A percentile compares a stretch with the other conserved stretches of the same genome.
phyloP scores from a whole-genome alignment of 2,113 vertebrate species.

The Deroptyus accipitrinus region DNA sequence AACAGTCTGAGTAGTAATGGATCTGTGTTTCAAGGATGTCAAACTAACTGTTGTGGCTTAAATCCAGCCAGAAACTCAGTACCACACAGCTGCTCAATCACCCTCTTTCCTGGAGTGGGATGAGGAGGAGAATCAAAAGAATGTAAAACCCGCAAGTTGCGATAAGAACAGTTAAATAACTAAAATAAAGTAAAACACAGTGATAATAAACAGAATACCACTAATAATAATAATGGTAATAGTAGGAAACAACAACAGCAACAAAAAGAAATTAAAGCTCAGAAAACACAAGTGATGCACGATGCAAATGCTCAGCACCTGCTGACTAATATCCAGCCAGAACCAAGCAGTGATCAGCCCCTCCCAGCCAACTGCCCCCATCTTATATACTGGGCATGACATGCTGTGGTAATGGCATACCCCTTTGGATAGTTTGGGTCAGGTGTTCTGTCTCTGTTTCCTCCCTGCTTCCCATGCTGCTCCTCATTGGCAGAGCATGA shows the following conservation, averaged over 20 bases:
- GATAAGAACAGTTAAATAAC: background rate
- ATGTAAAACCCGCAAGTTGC: background rate
- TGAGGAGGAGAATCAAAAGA: background rate
- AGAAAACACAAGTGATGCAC: background rate
- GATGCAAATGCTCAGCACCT: background rate
- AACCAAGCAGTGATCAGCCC: background rate
- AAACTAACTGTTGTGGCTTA: background rate
- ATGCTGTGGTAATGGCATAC: background rate
- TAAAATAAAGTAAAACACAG: background rate
- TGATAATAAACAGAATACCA: background rate
- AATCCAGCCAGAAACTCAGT: background rate
- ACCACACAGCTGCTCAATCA: background rate
- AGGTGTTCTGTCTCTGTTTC: background rate
- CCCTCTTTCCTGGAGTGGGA: background rate
- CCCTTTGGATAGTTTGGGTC: background rate
- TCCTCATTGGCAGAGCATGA: background rate
- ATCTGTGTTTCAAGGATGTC: background rate
- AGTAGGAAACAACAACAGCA: background rate
- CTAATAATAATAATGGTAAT: background rate
- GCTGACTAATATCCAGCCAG: background rate
- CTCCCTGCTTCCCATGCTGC: background rate
- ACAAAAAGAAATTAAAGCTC: background rate
- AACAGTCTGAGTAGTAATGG: background rate
- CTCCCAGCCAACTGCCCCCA: background rate
- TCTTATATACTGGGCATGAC: background rate